Evolutionary conservation across 1,140 invertebrate genomes (phyloP), one percentile per base, ranked within the genome.

Genomic region (Monomorium pharaonis): DNA sequence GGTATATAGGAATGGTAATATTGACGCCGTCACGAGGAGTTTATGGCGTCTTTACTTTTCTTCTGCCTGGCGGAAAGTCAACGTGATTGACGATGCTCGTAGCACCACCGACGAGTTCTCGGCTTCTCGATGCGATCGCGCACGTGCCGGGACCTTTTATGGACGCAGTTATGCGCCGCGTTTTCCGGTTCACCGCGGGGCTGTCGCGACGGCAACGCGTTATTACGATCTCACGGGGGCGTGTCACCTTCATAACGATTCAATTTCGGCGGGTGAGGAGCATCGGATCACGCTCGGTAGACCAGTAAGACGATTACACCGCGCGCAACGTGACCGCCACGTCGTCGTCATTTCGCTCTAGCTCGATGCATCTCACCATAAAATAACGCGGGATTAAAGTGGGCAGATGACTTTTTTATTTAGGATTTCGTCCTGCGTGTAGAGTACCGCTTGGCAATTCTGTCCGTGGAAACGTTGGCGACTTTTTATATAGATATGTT

Each of bases 211-310:
- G 47, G 47, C 18, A 54, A n/a, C 14, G 65, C 65, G 24, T 58
- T 83, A 83, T 74, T 83, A 74, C 18, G 18, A 9, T 16, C 18
- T 37, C 9, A 77, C 10, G 7, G 24, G 24, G 14, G 12, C 78
- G 37, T 58, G 54, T 74, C 72, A 74, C 67, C 78, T 60, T 10
- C 67, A 47, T 83, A 83, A 83, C 27, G 78, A 74, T 83, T 83
- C 78, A 83, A 83, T 83, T 83, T 83, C 67, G 78, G 78, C 42
- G 51, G 42, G 78, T 74, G 72, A 83, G 74, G 37, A 74, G 78
- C 78, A 72, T 83, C 27, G 51, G n/a, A 37, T 83, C 67, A 83
- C 67, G 78, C 78, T 58, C 51, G 51, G 51, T 37, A 67, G 78
- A 74, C 78, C 54, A 83, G 74, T 83, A 42, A 21, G 37, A 72